Base-by-base conservation (phyloP, 2,888 invertebrate genomes). In the Dryadula phaetusa region DNA sequence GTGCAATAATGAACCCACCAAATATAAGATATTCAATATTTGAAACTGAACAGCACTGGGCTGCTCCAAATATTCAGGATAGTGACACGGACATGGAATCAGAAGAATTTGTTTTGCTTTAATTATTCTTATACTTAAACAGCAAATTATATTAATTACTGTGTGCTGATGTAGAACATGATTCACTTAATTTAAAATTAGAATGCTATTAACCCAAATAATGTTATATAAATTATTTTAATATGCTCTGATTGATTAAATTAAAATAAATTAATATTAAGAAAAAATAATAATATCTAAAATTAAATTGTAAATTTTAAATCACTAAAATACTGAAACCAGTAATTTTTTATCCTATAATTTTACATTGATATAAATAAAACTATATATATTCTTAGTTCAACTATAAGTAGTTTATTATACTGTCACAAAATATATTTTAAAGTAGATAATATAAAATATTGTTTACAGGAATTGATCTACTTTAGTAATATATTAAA, bases 81-180 rank as follows among this genome's bases (percentile, higher is more conserved):
- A 94, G 94, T 84, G 94, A 95, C 80, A 94, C 95, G 73, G 95
- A 95, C 78, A 92, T 95, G 72, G 95, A 95, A 84, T 95, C 95
- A 58, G 96, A 96, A 85, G 95, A 95, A 83, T 96, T 96, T 93
- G 95, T 95, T 81, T 90, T 96, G 82, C 86, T 95, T 72, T 95
- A 92, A 90, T 76, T 52, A 44, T n/a, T 28, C 32, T 44, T 67
- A 62, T 32, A 60, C 53, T 52, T 16, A 16, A 28, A 52, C 16
- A 18, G 18, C 42, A 60, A 20, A 25, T 40, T 44, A 8, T 22
- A 25, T 40, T 44, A 8, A 3, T n/a, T 44, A 60, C 25, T 44
- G 37, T 60, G 37, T 14, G n/a, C 22, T 22, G 16, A 40, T 16
- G 16, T 40, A 32, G 52, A 37, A 46, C 20, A 46, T 46, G 18